phyloP scores from a whole-genome alignment of 2,888 invertebrate species.

The Invenusta paracnida region DNA sequence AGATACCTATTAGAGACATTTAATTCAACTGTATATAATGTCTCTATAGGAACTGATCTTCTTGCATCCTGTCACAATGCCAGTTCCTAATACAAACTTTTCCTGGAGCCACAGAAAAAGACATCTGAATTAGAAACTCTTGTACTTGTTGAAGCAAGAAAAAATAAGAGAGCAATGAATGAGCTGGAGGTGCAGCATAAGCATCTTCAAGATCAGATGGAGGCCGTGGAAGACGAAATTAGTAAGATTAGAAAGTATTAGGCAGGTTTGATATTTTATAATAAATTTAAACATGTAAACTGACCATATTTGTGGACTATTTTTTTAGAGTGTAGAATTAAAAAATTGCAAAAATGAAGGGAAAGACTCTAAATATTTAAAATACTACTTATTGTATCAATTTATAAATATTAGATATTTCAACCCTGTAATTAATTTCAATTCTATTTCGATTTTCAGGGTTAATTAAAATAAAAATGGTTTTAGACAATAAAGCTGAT shows the following conservation, averaged over 20 bases:
- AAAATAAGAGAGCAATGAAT: not conserved
- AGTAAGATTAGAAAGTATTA: not conserved
- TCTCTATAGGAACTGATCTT: not conserved
- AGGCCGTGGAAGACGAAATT: slow-evolving; percentile 14
- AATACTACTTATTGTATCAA: no score
- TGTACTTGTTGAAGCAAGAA: not conserved
- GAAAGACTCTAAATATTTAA: no score
- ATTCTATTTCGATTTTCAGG: no score
- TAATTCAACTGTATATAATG: not conserved
- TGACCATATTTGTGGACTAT: no score
- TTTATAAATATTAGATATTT: no score
- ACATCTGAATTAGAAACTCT: slow-evolving; percentile 6
- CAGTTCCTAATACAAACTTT: slow-evolving; percentile 19
- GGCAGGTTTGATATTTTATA: not conserved
- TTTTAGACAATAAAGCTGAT: no score
- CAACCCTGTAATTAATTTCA: no score
- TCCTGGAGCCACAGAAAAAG: not conserved
- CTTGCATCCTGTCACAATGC: not conserved
- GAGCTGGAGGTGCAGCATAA: not conserved
- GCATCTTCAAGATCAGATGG: not conserved
- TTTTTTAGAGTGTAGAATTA: no score
- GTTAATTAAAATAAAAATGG: no score
- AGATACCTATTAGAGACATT: not conserved
- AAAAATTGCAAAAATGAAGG: no score
- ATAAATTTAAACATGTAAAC: no score